Conservation (phyloP, 2,113 vertebrate species). For the Benitochromis conjunctus region DNA sequence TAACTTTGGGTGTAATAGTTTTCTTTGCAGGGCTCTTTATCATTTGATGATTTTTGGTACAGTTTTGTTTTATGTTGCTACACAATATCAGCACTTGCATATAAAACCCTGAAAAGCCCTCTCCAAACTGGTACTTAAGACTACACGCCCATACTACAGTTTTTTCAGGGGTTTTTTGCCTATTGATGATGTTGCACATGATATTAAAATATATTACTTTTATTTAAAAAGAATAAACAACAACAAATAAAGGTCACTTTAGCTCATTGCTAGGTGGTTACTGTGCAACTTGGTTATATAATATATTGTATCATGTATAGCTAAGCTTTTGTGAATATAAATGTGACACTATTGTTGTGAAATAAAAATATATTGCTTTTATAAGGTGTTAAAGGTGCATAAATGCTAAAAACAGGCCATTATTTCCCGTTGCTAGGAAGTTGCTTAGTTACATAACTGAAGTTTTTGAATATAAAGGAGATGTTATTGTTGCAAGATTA, state of each 20-base stretch:
- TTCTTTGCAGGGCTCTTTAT: neutral
- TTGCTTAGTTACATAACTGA: accelerated
- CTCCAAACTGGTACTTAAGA: neutral
- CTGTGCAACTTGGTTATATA: neutral
- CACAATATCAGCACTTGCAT: neutral
- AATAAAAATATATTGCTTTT: neutral
- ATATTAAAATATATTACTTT: neutral
- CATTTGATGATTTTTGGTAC: neutral
- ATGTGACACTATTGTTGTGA: neutral
- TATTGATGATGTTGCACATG: accelerated
- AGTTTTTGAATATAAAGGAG: neutral
- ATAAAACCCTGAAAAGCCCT: neutral
- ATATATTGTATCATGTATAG: neutral
- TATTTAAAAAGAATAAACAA: neutral
- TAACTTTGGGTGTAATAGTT: neutral
- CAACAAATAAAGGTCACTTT: neutral
- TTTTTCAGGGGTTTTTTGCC: neutral
- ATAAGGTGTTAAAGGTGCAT: no score
- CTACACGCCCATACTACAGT: no score
- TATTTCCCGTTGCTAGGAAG: neutral
- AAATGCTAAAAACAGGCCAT: neutral
- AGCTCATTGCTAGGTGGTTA: neutral
- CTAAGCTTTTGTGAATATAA: neutral
- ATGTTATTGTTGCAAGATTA: neutral
- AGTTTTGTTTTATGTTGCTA: neutral